Base-by-base conservation (phyloP, 2,797 vertebrate species). In the Pangasius djambal region DNA sequence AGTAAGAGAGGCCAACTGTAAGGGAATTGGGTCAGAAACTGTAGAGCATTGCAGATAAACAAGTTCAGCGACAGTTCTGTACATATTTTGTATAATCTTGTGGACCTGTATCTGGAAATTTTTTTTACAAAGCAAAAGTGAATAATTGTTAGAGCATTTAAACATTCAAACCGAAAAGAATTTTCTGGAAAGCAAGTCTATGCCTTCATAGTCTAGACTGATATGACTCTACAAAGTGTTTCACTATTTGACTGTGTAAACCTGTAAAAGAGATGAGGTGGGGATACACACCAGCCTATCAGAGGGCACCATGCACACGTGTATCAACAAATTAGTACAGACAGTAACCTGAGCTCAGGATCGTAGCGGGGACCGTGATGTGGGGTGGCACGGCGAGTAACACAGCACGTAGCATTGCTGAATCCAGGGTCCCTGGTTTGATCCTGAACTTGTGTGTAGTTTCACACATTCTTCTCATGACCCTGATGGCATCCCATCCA, bases 171-270 rank as follows among this genome's bases (percentile, higher is more conserved):
- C 22, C 16, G 44, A 18, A 22, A 75, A 15, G 2, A 52, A 63
- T 67, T 85, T 90, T 61, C 85, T 85, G 83, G 84, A 91, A 88
- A 90, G 84, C 59, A 87, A 48, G 70, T 55, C 20, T 0, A 12
- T 52, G 31, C 59, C 65, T 25, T 3, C 34, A 16, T 6, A 28
- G 10, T 74, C 52, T 44, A 3, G 44, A 13, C 52, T 74, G 69
- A 57, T n/a, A 74, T 86, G 85, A 74, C 69, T 59, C 52, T 13
- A 74, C 9, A 2, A 5, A 22, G 16, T 34, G 34, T 74, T 40
- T 74, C 18, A 37, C n/a, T 55, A 16, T 15, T 28, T 74, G 31
- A 65, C 20, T 48, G 82, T 16, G 6, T 61, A 44, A 61, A 16
- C 12, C 40, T 69, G 63, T 20, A 52, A 8, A 83, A 25, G 15